Percentiles rank a stretch among this genome's conserved stretches.
These are phyloP conservation scores for Emydura subglobosa DNA, from an alignment of 2,113 vertebrate genomes.

Conservation along the genomic window DNA sequence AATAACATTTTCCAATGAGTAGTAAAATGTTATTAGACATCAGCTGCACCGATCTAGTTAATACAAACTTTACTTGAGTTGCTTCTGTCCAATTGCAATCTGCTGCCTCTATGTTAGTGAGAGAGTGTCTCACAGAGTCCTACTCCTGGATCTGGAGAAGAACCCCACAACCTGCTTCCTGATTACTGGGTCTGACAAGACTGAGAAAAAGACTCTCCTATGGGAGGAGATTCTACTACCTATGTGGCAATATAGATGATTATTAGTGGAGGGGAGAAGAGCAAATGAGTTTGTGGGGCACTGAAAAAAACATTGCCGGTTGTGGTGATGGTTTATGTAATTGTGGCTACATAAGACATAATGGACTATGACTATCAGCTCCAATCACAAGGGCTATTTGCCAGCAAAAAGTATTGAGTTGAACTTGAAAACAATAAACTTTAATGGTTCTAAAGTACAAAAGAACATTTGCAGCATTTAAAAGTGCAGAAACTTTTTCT, in stretches of 20 bases:
- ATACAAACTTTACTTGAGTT: accelerated
- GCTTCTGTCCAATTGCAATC: not conserved
- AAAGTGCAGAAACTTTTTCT: conserved; percentile 16
- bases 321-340: not conserved
- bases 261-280: not conserved
- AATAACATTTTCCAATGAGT: not conserved
- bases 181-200: not conserved
- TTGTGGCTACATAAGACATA: not conserved
- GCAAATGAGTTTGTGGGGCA: not conserved
- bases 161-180: not conserved
- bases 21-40: not conserved
- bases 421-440: not conserved
- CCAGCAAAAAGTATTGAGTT: not conserved
- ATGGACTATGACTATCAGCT: not conserved
- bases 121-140: not conserved
- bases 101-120: not conserved
- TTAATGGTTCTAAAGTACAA: conserved; percentile 53
- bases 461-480: not conserved
- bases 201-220: not conserved
- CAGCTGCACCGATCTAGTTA: not conserved
- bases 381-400: not conserved
- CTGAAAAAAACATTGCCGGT: not conserved
- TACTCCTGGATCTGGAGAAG: not conserved
- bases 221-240: not conserved
- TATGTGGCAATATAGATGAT: not conserved